Evolutionary conservation across 1,140 invertebrate species (phyloP), one percentile per base, ranked within the genome.

Genomic region (Drosophila obscura): DNA sequence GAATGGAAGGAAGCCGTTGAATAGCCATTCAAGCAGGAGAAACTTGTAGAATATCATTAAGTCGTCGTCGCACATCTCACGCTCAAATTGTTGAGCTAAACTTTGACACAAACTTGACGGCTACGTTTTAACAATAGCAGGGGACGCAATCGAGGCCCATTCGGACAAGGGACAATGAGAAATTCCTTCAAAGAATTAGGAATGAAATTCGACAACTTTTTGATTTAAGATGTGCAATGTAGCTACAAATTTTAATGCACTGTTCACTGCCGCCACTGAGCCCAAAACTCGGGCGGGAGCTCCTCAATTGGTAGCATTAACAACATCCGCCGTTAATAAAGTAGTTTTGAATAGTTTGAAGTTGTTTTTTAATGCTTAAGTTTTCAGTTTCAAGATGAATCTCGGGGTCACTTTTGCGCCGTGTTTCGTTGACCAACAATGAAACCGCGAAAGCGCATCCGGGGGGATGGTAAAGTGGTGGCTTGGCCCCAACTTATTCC

Each of bases 291-390:
- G 35, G 35, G 1, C 35, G 4, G 4, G 35, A 39, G 35, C 35
- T 39, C 4, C 35, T 13, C 35, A 39, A 39, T 13, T 39, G 35
- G 35, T 13, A 39, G 35, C 35, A 74, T 74, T 66, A 74, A 74
- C 72, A 49, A 74, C 60, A 74, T 74, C 60, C 60, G 48, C 57
- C 46, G 53, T 74, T 74, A 74, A 75, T 71, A 74, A 74, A 65
- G 71, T 65, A 58, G 31, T 46, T 74, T 53, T 65, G 61, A 66
- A 74, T 58, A 73, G 56, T 60, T 74, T 73, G 61, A 53, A 53
- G 71, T 45, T 45, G 60, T 52, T 52, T 75, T 66, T 75, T 1
- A 19, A 61, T 75, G 53, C 43, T 53, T 39, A 59, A 59, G 71
- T 52, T 74, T 49, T 74, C 41, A 44, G 52, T 65, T 74, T 65